Evolutionary conservation across 2,113 vertebrate genomes (phyloP).

Genomic region (Ctenomys sociabilis): DNA sequence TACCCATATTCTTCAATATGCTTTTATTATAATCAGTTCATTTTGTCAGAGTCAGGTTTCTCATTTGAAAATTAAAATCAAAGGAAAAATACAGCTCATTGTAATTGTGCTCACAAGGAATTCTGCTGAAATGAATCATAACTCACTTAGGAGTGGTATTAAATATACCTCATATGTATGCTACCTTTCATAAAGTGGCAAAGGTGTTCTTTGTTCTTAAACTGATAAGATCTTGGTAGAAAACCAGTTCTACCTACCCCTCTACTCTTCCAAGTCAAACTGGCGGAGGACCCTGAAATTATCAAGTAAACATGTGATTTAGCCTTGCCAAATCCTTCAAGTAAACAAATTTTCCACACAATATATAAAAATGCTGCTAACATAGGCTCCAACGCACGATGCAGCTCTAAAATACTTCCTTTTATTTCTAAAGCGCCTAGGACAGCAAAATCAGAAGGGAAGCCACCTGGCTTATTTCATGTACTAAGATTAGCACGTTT

Average conservation of each 20-base stretch:
- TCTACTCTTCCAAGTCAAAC: slow-evolving; percentile 1
- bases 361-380: background rate
- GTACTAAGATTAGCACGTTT: background rate
- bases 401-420: background rate
- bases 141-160: background rate
- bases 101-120: background rate
- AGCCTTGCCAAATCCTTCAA: background rate
- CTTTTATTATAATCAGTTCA: background rate
- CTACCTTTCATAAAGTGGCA: background rate
- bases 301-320: slow-evolving; percentile 5
- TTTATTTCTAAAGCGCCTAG: slow-evolving; percentile 29
- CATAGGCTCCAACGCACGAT: slow-evolving; percentile 1
- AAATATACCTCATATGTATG: background rate
- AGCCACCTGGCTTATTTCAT: background rate
- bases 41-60: slow-evolving; percentile 22
- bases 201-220: slow-evolving; percentile 55
- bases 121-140: background rate
- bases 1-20: slow-evolving; percentile 10
- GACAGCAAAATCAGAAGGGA: background rate
- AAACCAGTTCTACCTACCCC: slow-evolving; percentile 39
- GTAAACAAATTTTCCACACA: slow-evolving; percentile 48
- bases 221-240: background rate
- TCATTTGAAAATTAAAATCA: slow-evolving; percentile 49
- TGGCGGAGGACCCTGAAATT: slow-evolving; percentile 43
- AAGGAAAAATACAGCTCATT: background rate